Percentiles rank a stretch among this genome's conserved stretches.
phyloP scores from a whole-genome alignment of 2,113 vertebrate genomes.

The Zeus faber region DNA sequence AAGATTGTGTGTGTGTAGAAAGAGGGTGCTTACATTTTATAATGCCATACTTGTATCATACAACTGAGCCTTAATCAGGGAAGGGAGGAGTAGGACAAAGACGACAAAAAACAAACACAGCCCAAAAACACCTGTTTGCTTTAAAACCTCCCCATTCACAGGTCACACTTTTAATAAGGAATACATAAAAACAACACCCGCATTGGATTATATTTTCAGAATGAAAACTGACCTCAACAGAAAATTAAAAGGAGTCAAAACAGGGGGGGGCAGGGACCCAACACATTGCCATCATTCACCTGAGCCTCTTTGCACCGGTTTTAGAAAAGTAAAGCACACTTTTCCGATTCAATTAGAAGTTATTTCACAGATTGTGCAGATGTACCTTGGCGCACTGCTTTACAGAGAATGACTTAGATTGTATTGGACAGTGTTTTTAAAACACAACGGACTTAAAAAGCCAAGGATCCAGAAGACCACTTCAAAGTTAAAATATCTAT shows the following conservation, averaged over 20 bases:
- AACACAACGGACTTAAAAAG: no score
- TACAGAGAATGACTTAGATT: constrained; percentile 44
- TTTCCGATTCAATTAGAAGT: background rate
- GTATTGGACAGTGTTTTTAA: constrained; percentile 27
- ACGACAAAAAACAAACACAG: constrained; percentile 34
- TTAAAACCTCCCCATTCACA: constrained; percentile 76
- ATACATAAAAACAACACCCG: constrained; percentile 18
- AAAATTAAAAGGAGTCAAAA: constrained; percentile 1
- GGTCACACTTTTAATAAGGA: constrained; percentile 2
- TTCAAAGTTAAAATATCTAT: constrained; percentile 15
- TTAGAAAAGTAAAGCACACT: constrained; percentile 29
- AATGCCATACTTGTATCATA: constrained; percentile 44
- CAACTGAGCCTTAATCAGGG: constrained; percentile 30
- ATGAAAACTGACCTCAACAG: background rate
- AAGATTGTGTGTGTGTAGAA: constrained; percentile 50
- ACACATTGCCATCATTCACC: constrained; percentile 57
- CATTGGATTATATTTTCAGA: no score
- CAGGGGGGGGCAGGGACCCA: no score
- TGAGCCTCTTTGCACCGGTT: constrained; percentile 61
- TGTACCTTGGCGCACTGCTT: constrained; percentile 66
- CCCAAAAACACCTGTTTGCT: constrained; percentile 55
- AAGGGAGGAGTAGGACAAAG: constrained; percentile 22
- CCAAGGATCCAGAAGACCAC: constrained; percentile 22
- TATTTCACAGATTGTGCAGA: constrained; percentile 56
- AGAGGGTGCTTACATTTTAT: constrained; percentile 50